phyloP scores from a whole-genome alignment of 1,140 invertebrate species.

The Prorops nasuta region DNA sequence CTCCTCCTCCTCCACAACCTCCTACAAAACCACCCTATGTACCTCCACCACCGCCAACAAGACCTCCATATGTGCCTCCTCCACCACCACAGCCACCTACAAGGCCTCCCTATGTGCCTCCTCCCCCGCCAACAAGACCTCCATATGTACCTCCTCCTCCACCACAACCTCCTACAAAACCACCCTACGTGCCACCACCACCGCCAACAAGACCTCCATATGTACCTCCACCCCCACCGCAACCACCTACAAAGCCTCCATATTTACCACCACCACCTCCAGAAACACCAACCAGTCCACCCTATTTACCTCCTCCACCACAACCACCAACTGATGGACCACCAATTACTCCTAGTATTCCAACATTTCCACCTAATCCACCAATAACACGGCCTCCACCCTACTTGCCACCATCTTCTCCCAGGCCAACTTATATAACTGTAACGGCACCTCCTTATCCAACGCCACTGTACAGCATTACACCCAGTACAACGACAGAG shows the following conservation, averaged over 20 bases:
- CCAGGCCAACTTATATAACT: slow-evolving; percentile 31
- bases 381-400: slow-evolving; percentile 32
- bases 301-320: slow-evolving; percentile 2
- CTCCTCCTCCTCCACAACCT: slow-evolving; percentile 1
- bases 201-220: neutral
- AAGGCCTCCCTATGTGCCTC: neutral
- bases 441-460: slow-evolving; percentile 41
- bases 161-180: slow-evolving; percentile 2
- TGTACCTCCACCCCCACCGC: neutral
- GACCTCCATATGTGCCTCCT: neutral
- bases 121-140: slow-evolving; percentile 2
- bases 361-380: neutral
- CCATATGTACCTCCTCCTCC: neutral
- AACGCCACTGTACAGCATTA: slow-evolving; percentile 34
- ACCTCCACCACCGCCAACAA: neutral
- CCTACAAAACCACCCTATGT: slow-evolving; percentile 1
- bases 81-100: neutral
- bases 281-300: neutral
- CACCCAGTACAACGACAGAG: slow-evolving; percentile 32
- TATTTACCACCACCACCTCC: slow-evolving; percentile 6
- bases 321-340: slow-evolving; percentile 11
- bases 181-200: neutral
- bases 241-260: slow-evolving; percentile 1
- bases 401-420: slow-evolving; percentile 39
- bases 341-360: neutral